Evolutionary conservation across 2,888 invertebrate genomes (phyloP), one percentile per base, ranked within the genome.

Genomic region (Autographa pulchrina): DNA sequence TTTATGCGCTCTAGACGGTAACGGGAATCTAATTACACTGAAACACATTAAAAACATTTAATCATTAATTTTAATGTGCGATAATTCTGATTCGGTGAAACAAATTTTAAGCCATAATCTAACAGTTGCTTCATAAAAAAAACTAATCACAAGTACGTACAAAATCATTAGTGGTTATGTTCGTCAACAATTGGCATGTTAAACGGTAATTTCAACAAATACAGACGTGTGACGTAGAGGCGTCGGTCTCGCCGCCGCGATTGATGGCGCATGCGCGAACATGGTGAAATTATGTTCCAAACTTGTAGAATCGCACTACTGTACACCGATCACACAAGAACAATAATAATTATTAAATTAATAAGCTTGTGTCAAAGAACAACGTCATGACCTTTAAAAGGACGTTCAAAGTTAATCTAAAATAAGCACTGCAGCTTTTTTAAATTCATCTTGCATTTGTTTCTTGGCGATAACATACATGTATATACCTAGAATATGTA

Each of bases 1-100:
- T 87, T 83, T 80, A 75, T 72, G 76, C 82, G 77, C 71, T 78
- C 77, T 72, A 73, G 77, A 75, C 69, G 69, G 62, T 82, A 86
- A 85, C 87, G 86, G 86, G 70, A 83, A 68, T 70, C 58, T 80
- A 78, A 85, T 80, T 77, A 82, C 74, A 66, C 54, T 63, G 65
- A 68, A 58, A 62, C 59, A 73, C 77, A 72, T 66, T 79, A 74
- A 62, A 62, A 70, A 68, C 70, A 68, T 65, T 68, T 11, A 41
- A 41, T 20, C 48, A 48, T 48, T 48, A 48, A n/a, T 48, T 48
- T 54, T 18, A 8, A 18, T 62, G 41, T 20, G 13, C 38, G 5
- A 11, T 38, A 18, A 6, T 38, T 61, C 38, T 7, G 2, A 20
- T 20, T 61, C 7, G n/a, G 48, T 7, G 48, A 48, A 48, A n/a